A percentile compares a stretch with the other conserved stretches of the same genome.
These are phyloP conservation scores for Prunella fulvescens DNA, from an alignment of 2,113 vertebrate genomes.

Conservation along the genomic window DNA sequence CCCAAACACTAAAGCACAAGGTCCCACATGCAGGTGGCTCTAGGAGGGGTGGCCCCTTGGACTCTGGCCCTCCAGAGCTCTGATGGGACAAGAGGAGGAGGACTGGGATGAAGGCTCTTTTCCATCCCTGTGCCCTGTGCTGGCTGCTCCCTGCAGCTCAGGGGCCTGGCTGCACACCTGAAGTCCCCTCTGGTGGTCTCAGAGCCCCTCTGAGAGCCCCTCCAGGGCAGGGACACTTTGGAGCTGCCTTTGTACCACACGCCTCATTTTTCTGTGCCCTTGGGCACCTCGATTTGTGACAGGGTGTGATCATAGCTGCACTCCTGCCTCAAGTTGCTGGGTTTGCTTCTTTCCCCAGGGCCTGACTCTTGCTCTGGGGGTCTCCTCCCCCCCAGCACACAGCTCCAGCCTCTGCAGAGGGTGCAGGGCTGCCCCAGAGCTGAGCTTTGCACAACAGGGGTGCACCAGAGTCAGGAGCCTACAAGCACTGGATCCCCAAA, in stretches of 20 bases:
- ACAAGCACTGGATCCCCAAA: neutral
- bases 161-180: neutral
- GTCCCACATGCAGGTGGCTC: neutral
- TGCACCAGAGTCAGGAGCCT: neutral
- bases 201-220: neutral
- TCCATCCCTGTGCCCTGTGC: neutral
- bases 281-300: neutral
- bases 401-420: neutral
- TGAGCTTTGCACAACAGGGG: neutral
- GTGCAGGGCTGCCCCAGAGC: neutral
- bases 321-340: neutral
- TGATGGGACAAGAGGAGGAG: neutral
- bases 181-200: neutral
- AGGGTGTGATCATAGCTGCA: neutral
- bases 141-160: neutral
- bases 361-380: neutral
- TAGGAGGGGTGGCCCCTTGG: neutral
- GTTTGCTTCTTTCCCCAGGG: neutral
- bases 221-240: neutral
- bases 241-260: neutral
- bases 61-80: neutral
- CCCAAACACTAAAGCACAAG: constrained; percentile 34
- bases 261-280: neutral
- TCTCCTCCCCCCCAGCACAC: neutral
- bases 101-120: neutral